These are phyloP conservation scores for Cataglyphis rosenhaueri DNA, from an alignment of 2,888 invertebrate genomes.

Conservation along the genomic window DNA sequence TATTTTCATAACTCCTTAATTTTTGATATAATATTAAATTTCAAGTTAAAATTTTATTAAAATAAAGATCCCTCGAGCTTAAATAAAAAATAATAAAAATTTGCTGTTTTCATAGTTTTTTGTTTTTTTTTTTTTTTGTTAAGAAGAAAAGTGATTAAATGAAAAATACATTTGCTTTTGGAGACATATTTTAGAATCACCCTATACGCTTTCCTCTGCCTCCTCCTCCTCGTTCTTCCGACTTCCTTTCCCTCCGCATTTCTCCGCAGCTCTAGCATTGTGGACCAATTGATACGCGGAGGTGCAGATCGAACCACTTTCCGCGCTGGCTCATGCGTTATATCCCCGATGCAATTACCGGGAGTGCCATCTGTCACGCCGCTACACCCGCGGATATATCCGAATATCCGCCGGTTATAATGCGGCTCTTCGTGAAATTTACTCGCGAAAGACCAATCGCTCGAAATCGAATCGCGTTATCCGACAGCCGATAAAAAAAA, in stretches of 20 bases:
- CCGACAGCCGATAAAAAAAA: conserved; percentile 48
- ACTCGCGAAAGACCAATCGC: conserved; percentile 51
- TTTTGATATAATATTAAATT: background rate
- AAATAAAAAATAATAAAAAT: background rate
- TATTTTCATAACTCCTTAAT: background rate
- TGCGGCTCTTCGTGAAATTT: conserved; percentile 64
- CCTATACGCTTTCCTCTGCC: conserved; percentile 48
- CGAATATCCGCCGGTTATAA: conserved; percentile 68
- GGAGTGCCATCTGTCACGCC: conserved; percentile 73
- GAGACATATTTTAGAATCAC: conserved; percentile 15
- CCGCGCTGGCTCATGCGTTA: conserved; percentile 71
- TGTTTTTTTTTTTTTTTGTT: background rate
- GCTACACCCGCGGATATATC: conserved; percentile 61
- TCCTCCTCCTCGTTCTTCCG: conserved; percentile 48
- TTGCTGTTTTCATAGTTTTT: background rate
- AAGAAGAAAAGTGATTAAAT: background rate
- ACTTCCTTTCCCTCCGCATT: conserved; percentile 46
- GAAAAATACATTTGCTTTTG: no score
- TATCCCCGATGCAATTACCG: conserved; percentile 78
- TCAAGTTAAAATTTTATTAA: background rate
- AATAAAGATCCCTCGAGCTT: background rate
- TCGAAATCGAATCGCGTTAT: conserved; percentile 51
- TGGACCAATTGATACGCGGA: conserved; percentile 72
- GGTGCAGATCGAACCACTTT: conserved; percentile 72
- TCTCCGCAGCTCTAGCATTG: conserved; percentile 39